These are phyloP conservation scores for Alloscopus bannaensis DNA, from an alignment of 2,888 invertebrate species.

Conservation along the genomic window DNA sequence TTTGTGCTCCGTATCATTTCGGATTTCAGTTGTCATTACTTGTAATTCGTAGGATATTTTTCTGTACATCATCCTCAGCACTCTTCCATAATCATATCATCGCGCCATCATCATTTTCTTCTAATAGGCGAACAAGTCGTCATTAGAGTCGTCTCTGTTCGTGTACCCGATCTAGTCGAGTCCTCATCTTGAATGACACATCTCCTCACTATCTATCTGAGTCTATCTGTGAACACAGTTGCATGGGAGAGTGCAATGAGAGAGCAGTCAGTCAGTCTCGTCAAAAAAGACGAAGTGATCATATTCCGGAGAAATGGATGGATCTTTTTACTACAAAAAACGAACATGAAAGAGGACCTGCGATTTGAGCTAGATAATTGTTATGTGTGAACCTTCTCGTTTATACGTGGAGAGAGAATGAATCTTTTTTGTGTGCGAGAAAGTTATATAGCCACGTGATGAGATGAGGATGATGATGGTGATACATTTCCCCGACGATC, in stretches of 20 bases:
- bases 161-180: too few species aligned
- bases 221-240: too few species aligned
- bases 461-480: constrained; percentile 14
- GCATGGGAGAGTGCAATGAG: too few species aligned
- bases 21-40: not conserved
- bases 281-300: not conserved
- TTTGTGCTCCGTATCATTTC: constrained; percentile 20
- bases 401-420: too few species aligned
- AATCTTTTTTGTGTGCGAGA: not conserved
- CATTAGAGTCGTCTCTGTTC: constrained; percentile 36
- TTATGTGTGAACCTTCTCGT: too few species aligned
- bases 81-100: too few species aligned
- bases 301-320: not conserved
- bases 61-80: too few species aligned
- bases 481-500: constrained; percentile 19
- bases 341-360: not conserved
- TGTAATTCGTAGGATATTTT: too few species aligned
- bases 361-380: not conserved
- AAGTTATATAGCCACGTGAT: not conserved
- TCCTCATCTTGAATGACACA: too few species aligned
- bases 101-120: not conserved
- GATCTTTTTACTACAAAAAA: not conserved
- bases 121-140: constrained; percentile 39
- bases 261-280: not conserved
- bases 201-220: too few species aligned